Evolutionary conservation across 2,113 vertebrate genomes (phyloP).

Genomic region (Narcine bancroftii): DNA sequence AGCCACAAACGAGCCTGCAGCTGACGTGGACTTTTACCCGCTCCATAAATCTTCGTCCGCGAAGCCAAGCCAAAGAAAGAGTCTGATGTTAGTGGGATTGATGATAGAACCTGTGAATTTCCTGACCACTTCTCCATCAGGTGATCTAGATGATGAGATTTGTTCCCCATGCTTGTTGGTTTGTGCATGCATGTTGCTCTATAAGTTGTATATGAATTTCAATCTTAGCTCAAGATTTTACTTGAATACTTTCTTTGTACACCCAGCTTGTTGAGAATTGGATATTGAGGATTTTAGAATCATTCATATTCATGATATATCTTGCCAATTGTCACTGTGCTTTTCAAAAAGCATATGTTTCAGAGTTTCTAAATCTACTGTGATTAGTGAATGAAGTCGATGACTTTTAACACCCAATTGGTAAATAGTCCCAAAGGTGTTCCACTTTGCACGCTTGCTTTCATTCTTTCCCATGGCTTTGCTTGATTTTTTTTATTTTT

Average conservation of each 20-base stretch:
- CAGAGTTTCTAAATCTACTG: not conserved
- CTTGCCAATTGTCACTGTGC: not conserved
- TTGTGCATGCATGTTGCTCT: not conserved
- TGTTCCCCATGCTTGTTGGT: not conserved
- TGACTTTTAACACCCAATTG: not conserved
- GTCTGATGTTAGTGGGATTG: not conserved
- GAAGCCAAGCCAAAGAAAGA: no score
- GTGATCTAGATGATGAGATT: not conserved
- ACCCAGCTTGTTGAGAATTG: not conserved
- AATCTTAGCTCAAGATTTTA: not conserved
- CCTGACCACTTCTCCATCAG: not conserved
- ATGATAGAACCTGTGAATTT: no score
- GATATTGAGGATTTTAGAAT: not conserved
- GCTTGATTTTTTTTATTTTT: not conserved
- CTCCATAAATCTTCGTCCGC: no score
- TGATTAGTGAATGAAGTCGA: not conserved
- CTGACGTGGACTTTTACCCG: no score
- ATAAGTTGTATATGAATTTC: not conserved
- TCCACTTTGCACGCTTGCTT: not conserved
- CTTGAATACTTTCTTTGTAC: not conserved
- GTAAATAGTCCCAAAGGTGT: not conserved
- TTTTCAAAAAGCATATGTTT: no score
- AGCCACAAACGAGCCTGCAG: no score
- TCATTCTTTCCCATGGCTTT: not conserved
- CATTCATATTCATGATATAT: not conserved